These are phyloP conservation scores for Tychaedon coryphoeus DNA, from an alignment of 2,113 vertebrate species.

Conservation along the genomic window DNA sequence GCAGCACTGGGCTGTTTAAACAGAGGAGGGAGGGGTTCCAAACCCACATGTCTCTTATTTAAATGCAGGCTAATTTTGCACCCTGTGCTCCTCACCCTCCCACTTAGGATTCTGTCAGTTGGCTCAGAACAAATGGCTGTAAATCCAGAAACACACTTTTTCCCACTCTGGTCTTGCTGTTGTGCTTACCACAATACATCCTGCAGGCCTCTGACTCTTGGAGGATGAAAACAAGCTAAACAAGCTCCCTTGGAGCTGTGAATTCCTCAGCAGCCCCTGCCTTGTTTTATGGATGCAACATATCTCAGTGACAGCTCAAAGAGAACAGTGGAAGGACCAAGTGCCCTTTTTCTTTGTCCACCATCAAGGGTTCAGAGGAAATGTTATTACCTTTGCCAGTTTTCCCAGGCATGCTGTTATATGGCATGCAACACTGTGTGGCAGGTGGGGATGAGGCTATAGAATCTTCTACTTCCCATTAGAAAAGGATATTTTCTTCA, in stretches of 20 bases:
- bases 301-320: not conserved
- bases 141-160: not conserved
- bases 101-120: not conserved
- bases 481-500: not conserved
- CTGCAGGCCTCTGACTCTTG: not conserved
- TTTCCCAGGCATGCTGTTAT: not conserved
- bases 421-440: not conserved
- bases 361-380: not conserved
- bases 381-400: not conserved
- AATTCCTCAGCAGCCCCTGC: not conserved
- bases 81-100: slow-evolving; percentile 4
- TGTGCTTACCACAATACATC: not conserved
- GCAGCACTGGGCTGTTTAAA: slow-evolving; percentile 44
- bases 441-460: not conserved
- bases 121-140: not conserved
- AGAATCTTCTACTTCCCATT: not conserved
- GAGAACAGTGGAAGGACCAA: not conserved
- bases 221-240: not conserved
- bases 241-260: not conserved
- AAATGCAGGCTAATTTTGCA: slow-evolving; percentile 40
- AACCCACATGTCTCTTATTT: slow-evolving; percentile 21
- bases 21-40: not conserved
- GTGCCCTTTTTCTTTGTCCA: slow-evolving; percentile 8
- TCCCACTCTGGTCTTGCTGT: not conserved
- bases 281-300: not conserved